Evolutionary conservation across 2,888 invertebrate genomes (phyloP).

Genomic region (Volucella zonaria): DNA sequence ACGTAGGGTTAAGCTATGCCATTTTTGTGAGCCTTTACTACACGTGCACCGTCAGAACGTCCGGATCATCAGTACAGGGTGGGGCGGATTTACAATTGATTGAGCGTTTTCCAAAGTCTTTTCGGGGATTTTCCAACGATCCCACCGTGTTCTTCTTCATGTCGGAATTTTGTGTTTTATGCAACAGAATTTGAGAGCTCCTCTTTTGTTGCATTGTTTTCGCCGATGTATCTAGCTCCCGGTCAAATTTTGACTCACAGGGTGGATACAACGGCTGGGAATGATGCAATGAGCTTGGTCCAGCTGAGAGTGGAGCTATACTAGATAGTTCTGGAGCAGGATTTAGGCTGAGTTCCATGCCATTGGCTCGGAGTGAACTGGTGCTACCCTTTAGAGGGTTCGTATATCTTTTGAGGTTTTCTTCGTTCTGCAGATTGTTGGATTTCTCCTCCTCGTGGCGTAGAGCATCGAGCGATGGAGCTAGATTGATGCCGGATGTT

Average conservation of each 20-base stretch:
- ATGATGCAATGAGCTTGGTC: constrained; percentile 81
- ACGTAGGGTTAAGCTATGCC: constrained; percentile 55
- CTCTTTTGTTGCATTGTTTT: constrained; percentile 82
- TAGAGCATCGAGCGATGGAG: constrained; percentile 85
- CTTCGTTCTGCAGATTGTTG: constrained; percentile 95
- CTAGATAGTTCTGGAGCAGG: constrained; percentile 80
- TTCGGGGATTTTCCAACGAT: constrained; percentile 84
- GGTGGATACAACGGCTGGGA: constrained; percentile 82
- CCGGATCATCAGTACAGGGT: constrained; percentile 80
- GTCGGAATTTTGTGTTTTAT: constrained; percentile 93
- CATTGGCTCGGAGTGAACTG: constrained; percentile 83
- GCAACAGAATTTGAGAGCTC: constrained; percentile 87
- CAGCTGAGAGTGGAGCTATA: constrained; percentile 81
- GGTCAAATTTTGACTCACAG: constrained; percentile 81
- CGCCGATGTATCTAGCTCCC: constrained; percentile 81
- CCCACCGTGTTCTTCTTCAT: constrained; percentile 92
- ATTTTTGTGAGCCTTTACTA: constrained; percentile 76
- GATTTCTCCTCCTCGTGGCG: constrained; percentile 93
- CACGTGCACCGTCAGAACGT: constrained; percentile 85
- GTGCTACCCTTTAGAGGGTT: constrained; percentile 88
- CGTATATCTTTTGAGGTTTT: constrained; percentile 92
- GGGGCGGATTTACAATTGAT: constrained; percentile 84
- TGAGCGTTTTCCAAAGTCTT: constrained; percentile 91
- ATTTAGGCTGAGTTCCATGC: constrained; percentile 83
- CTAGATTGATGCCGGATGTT: constrained; percentile 84